Evolutionary conservation across 1,140 invertebrate genomes (phyloP), one percentile per base, ranked within the genome.

Genomic region (Eupeodes corollae): DNA sequence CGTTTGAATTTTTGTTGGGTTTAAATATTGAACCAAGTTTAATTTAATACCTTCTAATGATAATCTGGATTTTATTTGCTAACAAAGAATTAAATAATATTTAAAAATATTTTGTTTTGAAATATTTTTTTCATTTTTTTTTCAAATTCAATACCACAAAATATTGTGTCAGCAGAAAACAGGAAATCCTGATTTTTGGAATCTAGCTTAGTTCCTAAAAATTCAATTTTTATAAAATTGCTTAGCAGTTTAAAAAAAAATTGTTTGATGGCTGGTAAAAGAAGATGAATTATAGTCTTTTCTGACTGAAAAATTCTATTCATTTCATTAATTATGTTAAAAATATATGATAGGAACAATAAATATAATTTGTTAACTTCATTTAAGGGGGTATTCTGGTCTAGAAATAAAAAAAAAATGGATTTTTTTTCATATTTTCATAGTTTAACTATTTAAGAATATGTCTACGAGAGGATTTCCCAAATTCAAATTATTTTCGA

Each of bases 101-200:
- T 14, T 21, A 6, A 42, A 42, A 42, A 42, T 42, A 21, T 14
- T 16, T 26, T 16, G 15, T 42, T 42, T 21, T 13, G 15, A 13
- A 14, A 42, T 21, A 6, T 18, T 21, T 21, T 18, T 42, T 18
- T 16, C 40, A 14, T 18, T 13, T 26, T n/a, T n/a, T 42, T 42
- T 21, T 42, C 40, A 42, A 42, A 42, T 42, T 42, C 40, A 6
- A 42, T 42, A 5, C 40, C 40, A 42, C 40, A 42, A 42, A 6
- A 42, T 18, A 42, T 42, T 42, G 6, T 5, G 2, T 15, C 12
- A 26, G 13, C 5, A 6, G n/a, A 5, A 6, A 42, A 5, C 13
- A 6, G 40, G 16, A 42, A 21, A 13, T 42, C 13, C 12, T 13
- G n/a, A 14, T 42, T 42, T 42, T 42, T 14, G 13, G 6, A 42